phyloP scores from a whole-genome alignment of 2,113 vertebrate species.

The Colaptes auratus region DNA sequence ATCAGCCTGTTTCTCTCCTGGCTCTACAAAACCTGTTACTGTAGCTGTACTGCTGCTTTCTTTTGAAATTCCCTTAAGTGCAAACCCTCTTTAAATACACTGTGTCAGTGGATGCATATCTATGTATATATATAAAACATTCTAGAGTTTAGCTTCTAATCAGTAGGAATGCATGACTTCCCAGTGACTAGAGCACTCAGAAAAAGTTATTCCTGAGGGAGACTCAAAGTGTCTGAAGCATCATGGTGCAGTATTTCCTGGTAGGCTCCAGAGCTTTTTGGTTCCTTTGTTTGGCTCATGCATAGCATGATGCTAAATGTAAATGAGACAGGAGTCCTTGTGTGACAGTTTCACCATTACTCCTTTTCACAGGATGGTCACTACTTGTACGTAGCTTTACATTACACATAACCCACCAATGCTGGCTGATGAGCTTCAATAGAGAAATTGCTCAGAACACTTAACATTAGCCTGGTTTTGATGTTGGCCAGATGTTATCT shows the following conservation, averaged over 20 bases:
- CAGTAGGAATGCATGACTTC: not conserved
- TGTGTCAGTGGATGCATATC: not conserved
- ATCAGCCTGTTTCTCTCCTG: not conserved
- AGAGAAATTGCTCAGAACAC: not conserved
- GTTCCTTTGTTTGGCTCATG: rapidly evolving
- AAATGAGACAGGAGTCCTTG: not conserved
- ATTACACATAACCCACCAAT: not conserved
- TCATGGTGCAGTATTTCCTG: rapidly evolving
- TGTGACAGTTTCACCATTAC: too few relatives aligned
- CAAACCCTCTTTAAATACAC: not conserved
- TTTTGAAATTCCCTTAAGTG: not conserved
- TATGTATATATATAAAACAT: not conserved
- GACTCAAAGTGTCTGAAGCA: not conserved
- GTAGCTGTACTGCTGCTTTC: not conserved
- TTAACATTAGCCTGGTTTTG: not conserved
- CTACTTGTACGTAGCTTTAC: not conserved
- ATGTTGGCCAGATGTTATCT: not conserved
- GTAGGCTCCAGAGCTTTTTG: not conserved
- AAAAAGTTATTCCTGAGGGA: not conserved
- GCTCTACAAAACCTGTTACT: not conserved
- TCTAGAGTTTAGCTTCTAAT: not conserved
- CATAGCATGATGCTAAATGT: not conserved
- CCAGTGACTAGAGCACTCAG: not conserved
- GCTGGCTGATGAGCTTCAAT: not conserved
- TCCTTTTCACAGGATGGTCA: not conserved